phyloP scores from a whole-genome alignment of 2,113 vertebrate genomes.

The Varanus komodoensis region DNA sequence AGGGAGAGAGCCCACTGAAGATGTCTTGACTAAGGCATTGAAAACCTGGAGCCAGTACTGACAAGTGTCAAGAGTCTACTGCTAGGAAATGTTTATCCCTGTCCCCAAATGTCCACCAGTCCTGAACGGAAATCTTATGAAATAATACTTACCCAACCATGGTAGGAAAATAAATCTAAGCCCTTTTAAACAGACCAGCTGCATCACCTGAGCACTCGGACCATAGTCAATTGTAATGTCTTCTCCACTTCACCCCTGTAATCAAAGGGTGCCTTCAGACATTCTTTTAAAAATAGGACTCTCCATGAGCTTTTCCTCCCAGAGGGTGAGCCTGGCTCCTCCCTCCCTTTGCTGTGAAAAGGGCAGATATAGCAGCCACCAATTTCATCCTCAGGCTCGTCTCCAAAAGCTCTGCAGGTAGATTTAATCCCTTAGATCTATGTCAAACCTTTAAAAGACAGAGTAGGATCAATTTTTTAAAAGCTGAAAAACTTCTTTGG shows the following conservation, averaged over 20 bases:
- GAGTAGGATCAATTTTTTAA: no score
- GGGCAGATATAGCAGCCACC: background rate
- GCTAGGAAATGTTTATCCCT: background rate
- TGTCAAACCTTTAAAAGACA: no score
- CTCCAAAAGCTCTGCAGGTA: no score
- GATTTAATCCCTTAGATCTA: no score
- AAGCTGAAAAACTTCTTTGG: no score
- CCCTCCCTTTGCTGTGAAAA: background rate
- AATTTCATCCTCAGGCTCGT: no score
- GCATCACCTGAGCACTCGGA: background rate
- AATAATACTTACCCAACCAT: background rate
- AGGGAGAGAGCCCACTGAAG: no score
- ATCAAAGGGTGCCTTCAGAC: background rate
- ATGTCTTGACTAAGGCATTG: no score
- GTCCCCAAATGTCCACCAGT: background rate
- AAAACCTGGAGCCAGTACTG: no score
- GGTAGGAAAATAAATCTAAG: background rate
- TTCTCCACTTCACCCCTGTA: background rate
- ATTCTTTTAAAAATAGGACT: background rate
- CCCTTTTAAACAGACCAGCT: background rate
- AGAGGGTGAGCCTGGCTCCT: no score
- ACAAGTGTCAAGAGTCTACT: background rate
- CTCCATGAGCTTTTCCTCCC: no score
- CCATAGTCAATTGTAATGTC: background rate
- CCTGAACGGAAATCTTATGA: background rate